Evolutionary conservation across 2,888 invertebrate genomes (phyloP), one percentile per base, ranked within the genome.

Genomic region (Mesopsocus fuscifrons): DNA sequence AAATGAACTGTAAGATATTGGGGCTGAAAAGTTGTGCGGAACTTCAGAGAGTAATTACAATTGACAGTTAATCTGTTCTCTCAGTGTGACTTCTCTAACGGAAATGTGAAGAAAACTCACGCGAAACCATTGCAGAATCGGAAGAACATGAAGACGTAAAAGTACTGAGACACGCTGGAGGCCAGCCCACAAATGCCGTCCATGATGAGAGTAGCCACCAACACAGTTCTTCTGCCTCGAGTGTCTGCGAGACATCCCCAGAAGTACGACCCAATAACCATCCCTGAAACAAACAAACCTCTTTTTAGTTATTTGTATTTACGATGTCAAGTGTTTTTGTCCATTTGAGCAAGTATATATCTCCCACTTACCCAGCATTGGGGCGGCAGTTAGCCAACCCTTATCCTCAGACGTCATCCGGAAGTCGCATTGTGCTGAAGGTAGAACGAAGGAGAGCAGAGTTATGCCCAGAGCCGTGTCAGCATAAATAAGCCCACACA

Each of bases 171-270:
- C 52, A 82, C 68, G 11, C 81, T 80, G 13, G 82, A 82, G 5
- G 74, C 41, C 45, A 82, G 63, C 11, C 82, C 82, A 48, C 75
- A 67, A 46, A 77, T 57, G 33, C 81, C 81, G 55, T 83, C 83
- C 55, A 80, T 67, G 35, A 82, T 58, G 43, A 83, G 64, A 2
- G 81, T 74, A 34, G 73, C 74, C 42, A 82, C 77, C 50, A 83
- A 62, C 41, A 81, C 80, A 8, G 70, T 59, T 57, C 76, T 78
- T 44, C 83, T 68, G n/a, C 83, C 83, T 53, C 78, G 80, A 8
- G 80, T 81, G 57, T 83, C 83, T 48, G 83, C 83, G 54, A 83
- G 65, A 57, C 80, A 80, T 41, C 83, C 83, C 82, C 82, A 83
- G 61, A 82, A 78, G 62, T 82, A 83, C 34, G 81, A 82, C 15